Evolutionary conservation across 2,888 invertebrate species (phyloP).

Genomic region (Heliconius sara): DNA sequence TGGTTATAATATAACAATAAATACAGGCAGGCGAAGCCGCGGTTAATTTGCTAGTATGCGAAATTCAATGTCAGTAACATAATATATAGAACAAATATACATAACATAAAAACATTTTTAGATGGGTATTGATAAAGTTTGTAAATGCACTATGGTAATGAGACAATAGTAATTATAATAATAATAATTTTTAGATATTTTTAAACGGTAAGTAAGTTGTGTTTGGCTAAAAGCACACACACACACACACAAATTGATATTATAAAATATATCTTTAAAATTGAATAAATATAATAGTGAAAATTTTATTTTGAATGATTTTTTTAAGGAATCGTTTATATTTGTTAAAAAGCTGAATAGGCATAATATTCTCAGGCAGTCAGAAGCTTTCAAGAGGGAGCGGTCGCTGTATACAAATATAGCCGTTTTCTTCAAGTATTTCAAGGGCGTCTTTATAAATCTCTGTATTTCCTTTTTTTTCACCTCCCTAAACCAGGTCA

Average conservation of each 20-base stretch:
- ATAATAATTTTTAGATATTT: no score
- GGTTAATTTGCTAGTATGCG: no score
- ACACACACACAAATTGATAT: neutral
- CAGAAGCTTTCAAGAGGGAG: slow-evolving; percentile 36
- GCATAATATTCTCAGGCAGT: slow-evolving; percentile 36
- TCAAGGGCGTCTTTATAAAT: slow-evolving; percentile 47
- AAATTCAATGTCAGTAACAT: neutral
- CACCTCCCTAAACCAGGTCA: slow-evolving; percentile 43
- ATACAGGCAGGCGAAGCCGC: neutral
- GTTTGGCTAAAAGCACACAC: no score
- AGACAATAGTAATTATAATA: slow-evolving; percentile 41
- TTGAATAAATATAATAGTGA: neutral
- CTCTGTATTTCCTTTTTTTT: slow-evolving; percentile 44
- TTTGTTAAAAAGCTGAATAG: slow-evolving; percentile 34
- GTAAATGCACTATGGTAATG: slow-evolving; percentile 51
- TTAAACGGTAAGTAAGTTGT: no score
- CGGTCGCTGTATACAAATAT: slow-evolving; percentile 43
- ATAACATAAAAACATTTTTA: slow-evolving; percentile 13
- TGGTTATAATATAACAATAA: neutral
- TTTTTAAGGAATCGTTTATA: slow-evolving; percentile 21
- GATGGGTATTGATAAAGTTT: slow-evolving; percentile 47
- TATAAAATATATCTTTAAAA: neutral
- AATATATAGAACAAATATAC: neutral
- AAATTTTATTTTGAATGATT: neutral
- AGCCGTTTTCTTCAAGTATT: slow-evolving; percentile 43